A percentile compares a stretch with the other conserved stretches of the same genome.
These are phyloP conservation scores for Takifugu flavidus DNA, from an alignment of 2,113 vertebrate species.

Conservation along the genomic window DNA sequence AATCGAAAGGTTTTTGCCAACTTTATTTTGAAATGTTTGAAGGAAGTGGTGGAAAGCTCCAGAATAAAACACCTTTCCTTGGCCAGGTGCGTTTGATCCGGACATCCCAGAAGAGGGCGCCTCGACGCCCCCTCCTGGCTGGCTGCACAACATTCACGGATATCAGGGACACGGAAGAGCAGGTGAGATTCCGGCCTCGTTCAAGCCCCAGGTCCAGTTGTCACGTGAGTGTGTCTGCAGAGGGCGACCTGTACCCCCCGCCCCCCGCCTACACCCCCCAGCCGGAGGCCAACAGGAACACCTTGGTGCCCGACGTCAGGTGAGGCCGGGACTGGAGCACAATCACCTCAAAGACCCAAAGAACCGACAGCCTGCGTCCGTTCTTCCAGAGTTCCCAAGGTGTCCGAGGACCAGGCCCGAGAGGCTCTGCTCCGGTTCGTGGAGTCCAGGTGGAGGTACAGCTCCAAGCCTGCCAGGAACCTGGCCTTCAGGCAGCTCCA, in stretches of 20 bases:
- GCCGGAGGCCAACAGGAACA: slow-evolving; percentile 68
- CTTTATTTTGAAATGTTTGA: too few relatives aligned
- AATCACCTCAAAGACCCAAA: background rate
- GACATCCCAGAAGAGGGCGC: slow-evolving; percentile 69
- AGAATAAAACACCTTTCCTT: background rate
- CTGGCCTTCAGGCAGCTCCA: slow-evolving; percentile 75
- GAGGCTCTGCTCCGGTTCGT: slow-evolving; percentile 77
- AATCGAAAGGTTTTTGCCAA: too few relatives aligned
- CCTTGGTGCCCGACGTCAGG: slow-evolving; percentile 67
- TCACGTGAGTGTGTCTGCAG: slow-evolving; percentile 20
- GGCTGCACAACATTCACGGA: slow-evolving; percentile 63
- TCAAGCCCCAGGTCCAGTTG: background rate
- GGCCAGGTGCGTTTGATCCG: slow-evolving; percentile 49
- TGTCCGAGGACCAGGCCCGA: slow-evolving; percentile 78
- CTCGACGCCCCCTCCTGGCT: slow-evolving; percentile 61
- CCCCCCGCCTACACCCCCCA: slow-evolving; percentile 65
- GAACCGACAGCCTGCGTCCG: background rate
- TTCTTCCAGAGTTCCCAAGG: slow-evolving; percentile 62
- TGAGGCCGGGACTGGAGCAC: slow-evolving; percentile 9
- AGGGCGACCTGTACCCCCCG: slow-evolving; percentile 60
- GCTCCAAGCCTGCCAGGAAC: slow-evolving; percentile 71
- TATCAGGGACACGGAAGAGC: slow-evolving; percentile 46
- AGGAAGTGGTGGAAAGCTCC: too few relatives aligned
- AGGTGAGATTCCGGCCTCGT: slow-evolving; percentile 32
- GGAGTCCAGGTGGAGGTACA: slow-evolving; percentile 75